Evolutionary conservation across 1,140 invertebrate genomes (phyloP), one percentile per base, ranked within the genome.

Genomic region (Drosophila takahashii): DNA sequence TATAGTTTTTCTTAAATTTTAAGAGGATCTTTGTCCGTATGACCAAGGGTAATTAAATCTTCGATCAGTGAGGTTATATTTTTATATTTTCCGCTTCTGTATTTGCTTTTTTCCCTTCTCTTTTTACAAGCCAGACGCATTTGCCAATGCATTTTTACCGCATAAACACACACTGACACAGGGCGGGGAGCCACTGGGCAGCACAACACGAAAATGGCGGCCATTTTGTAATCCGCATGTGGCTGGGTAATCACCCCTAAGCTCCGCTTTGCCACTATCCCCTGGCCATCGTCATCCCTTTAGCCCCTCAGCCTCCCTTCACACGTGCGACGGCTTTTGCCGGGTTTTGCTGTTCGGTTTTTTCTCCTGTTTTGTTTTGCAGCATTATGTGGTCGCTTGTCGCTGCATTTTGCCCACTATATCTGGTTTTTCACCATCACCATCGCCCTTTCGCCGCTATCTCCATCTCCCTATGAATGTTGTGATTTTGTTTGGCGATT

Each of bases 141-240:
- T 72, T 52, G 9, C 61, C 74, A 75, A 67, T 85, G 81, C 81
- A 87, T 77, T 87, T 84, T 87, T 87, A 87, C 78, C 73, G 58
- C 80, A 77, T 56, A 84, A 67, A 58, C 50, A 66, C 67, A 65
- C 48, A 42, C 56, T 16, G 22, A 22, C 13, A n/a, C 44, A 15
- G 13, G 27, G 22, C 15, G 26, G 13, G 13, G 9, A 27, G 29
- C 5, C 44, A 32, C 29, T 36, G 37, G 56, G 27, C 51, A 47
- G 62, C 57, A 75, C 47, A 87, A 65, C 76, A 85, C 59, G 77
- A 84, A 87, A 84, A 80, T 87, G 79, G 84, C 84, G 64, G 84
- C 84, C 79, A 87, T 89, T 87, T 89, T 89, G 84, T 89, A 89
- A 89, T 89, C 84, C 85, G 84, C 79, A 80, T 89, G 84, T 81